Evolutionary conservation across 37 sponge, comb jelly and placozoan genomes (phyloP).

Genomic region (Ianthella basta): DNA sequence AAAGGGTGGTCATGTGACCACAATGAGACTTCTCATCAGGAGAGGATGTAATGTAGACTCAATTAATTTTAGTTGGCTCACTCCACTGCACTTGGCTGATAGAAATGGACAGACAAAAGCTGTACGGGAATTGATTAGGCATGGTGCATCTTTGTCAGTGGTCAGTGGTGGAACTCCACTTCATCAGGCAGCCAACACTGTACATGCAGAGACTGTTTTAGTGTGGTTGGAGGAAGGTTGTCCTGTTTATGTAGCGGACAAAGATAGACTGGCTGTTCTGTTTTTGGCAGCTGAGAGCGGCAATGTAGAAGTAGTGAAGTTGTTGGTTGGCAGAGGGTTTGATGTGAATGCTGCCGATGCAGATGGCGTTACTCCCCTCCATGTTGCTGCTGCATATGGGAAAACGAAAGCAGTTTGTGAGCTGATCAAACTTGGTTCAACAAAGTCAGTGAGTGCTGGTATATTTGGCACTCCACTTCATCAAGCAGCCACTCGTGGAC

Average conservation of each 20-base stretch:
- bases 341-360: neutral
- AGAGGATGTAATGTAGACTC: neutral
- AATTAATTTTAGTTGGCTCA: neutral
- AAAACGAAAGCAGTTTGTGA: neutral
- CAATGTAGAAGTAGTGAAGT: neutral
- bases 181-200: neutral
- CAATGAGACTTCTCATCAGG: neutral
- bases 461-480: conserved; percentile 20
- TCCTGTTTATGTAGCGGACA: neutral
- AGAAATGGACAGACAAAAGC: neutral
- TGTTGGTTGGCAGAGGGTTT: neutral
- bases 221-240: neutral
- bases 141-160: neutral
- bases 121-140: neutral
- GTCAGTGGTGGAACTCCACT: neutral
- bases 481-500: conserved; percentile 4
- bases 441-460: neutral
- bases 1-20: neutral
- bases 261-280: neutral
- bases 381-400: neutral
- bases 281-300: neutral
- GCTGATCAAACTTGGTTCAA: neutral
- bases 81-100: conserved; percentile 9
- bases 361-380: neutral
- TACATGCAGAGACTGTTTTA: neutral